Evolutionary conservation across 2,888 invertebrate genomes (phyloP).

Genomic region (Sesia bembeciformis): DNA sequence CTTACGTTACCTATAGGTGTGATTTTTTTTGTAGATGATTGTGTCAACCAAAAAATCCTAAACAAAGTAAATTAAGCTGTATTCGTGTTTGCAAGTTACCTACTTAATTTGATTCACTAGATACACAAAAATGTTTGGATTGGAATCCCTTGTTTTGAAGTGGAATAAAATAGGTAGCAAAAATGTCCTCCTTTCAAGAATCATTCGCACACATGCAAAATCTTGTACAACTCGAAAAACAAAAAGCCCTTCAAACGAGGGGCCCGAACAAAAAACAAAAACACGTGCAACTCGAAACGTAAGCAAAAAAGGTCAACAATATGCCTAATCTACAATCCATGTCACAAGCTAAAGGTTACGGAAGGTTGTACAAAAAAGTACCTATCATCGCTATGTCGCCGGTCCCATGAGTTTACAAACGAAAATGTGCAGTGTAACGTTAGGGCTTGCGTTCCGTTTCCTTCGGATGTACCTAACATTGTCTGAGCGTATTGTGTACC

Average conservation of each 20-base stretch:
- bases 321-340: conserved; percentile 73
- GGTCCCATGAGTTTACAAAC: background rate
- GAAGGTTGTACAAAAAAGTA: conserved; percentile 70
- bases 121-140: no score
- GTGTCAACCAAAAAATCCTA: no score
- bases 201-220: conserved; percentile 51
- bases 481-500: conserved; percentile 58
- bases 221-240: conserved; percentile 51
- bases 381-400: conserved; percentile 37
- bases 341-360: conserved; percentile 73
- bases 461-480: conserved; percentile 14
- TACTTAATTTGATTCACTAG: no score
- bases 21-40: no score
- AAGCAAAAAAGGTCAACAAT: conserved; percentile 72
- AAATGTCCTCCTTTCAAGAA: background rate
- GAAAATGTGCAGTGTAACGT: background rate
- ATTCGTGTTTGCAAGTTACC: no score
- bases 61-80: no score
- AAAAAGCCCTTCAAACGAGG: conserved; percentile 39
- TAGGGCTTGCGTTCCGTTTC: background rate
- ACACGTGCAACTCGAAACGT: conserved; percentile 60
- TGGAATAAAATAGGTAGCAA: background rate
- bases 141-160: no score
- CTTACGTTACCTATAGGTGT: no score
- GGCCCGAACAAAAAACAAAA: conserved; percentile 43